Evolutionary conservation across 2,888 invertebrate genomes (phyloP), one percentile per base, ranked within the genome.

Genomic region (Trissolcus japonicus): DNA sequence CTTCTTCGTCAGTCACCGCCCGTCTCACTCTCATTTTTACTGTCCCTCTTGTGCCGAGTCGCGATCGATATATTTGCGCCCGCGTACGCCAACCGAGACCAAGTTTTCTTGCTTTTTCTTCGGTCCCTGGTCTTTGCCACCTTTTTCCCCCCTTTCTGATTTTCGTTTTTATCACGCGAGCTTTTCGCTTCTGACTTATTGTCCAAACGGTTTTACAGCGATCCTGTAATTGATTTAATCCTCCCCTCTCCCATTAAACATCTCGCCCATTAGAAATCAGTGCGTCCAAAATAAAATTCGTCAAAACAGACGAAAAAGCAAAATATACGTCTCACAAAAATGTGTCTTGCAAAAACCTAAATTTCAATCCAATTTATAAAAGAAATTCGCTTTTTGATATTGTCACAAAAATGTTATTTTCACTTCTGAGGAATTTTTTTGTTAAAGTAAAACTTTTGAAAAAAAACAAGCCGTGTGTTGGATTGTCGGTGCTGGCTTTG

Each of bases 1-100:
- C 80, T 76, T 67, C 78, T 77, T 74, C 81, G 72, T 66, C 57
- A 57, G 63, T 73, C 73, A 56, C 9, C 67, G 51, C 55, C 50
- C 60, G 55, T 54, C 60, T 65, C 76, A 50, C 72, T 76, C 72
- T 73, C 72, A 71, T 54, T 72, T 65, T 35, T 46, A 48, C 56
- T 53, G 54, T 68, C 77, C 69, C 56, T 6, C 61, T 61, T 62
- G 54, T 35, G 14, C 55, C 9, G 40, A 41, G 80, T 59, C 48
- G 59, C 63, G 79, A 84, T 86, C 86, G 86, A 86, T 86, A 86
- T 78, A 76, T 84, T 80, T 82, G 86, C 86, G 86, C 84, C 81
- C 82, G 86, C 86, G 86, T 84, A 82, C 80, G 76, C 80, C 82
- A 83, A 85, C 83, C 79, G 76, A 63, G 55, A 53, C 68, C 21